Evolutionary conservation across 2,113 vertebrate genomes (phyloP).

Genomic region (Myanophis thanlyinensis): DNA sequence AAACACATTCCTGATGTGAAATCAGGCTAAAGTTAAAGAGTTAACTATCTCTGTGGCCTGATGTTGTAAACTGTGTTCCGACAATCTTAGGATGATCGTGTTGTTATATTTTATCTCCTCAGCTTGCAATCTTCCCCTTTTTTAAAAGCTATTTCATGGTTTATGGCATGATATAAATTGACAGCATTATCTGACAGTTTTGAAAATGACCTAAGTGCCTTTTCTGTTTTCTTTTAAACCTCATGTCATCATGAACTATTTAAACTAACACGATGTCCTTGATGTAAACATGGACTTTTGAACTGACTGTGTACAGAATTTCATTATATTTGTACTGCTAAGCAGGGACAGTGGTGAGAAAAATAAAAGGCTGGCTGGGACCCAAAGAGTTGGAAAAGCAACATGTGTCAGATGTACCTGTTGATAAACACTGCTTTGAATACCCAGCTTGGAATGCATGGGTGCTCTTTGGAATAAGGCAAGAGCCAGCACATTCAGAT

Average conservation of each 20-base stretch:
- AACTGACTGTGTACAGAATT: conserved; percentile 29
- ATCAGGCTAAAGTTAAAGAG: conserved; percentile 53
- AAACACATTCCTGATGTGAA: conserved; percentile 53
- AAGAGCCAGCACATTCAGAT: background rate
- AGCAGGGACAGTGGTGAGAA: conserved; percentile 26
- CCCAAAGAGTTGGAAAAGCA: background rate
- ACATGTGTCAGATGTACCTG: background rate
- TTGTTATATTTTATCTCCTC: conserved; percentile 42
- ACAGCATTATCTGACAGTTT: conserved; percentile 28
- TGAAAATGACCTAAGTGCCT: conserved; percentile 31
- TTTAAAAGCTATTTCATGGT: conserved; percentile 47
- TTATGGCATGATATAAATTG: conserved; percentile 44
- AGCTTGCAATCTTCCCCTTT: conserved; percentile 9
- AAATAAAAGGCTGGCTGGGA: background rate
- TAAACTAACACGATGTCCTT: conserved; percentile 48
- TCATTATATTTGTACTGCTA: conserved; percentile 34
- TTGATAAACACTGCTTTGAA: background rate
- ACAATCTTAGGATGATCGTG: conserved; percentile 21
- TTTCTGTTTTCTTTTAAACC: conserved; percentile 52
- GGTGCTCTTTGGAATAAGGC: background rate
- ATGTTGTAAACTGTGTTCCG: conserved; percentile 49
- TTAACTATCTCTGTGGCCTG: conserved; percentile 47
- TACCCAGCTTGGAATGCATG: background rate
- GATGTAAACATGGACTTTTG: conserved; percentile 54
- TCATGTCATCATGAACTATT: conserved; percentile 36